Evolutionary conservation across 2,888 invertebrate genomes (phyloP).

Genomic region (Acrobasis suavella): DNA sequence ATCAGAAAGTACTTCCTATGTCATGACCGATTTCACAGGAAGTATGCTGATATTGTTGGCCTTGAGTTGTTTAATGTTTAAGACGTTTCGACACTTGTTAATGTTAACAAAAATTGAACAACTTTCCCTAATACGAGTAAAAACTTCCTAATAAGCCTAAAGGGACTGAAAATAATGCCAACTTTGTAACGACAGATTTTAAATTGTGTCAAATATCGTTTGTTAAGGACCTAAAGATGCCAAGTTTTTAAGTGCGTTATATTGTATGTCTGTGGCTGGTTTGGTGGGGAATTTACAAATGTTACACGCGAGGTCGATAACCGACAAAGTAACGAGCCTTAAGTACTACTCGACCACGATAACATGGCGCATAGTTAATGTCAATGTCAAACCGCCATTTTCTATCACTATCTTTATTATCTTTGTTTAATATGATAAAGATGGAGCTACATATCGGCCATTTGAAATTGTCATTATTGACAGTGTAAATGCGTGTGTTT

Average conservation of each 20-base stretch:
- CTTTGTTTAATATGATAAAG: too few species aligned
- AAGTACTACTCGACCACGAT: neutral
- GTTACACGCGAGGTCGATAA: neutral
- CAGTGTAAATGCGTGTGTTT: too few species aligned
- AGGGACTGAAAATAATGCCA: slow-evolving; percentile 1
- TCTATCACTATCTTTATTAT: too few species aligned
- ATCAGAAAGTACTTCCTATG: neutral
- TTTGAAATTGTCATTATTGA: too few species aligned
- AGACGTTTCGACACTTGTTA: neutral
- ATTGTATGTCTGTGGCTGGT: slow-evolving; percentile 57
- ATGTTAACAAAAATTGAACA: neutral
- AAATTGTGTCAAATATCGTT: slow-evolving; percentile 2
- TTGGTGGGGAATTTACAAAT: slow-evolving; percentile 48
- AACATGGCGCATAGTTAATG: too few species aligned
- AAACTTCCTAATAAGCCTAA: neutral
- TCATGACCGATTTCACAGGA: neutral
- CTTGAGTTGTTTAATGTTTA: neutral
- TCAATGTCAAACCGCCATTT: too few species aligned
- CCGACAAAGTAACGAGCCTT: neutral
- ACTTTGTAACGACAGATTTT: slow-evolving; percentile 3
- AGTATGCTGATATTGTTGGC: neutral
- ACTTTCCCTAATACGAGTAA: neutral
- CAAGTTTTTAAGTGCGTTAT: slow-evolving; percentile 22
- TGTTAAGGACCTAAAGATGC: slow-evolving; percentile 25
- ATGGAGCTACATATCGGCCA: too few species aligned